Evolutionary conservation across 2,113 vertebrate species (phyloP), one percentile per base, ranked within the genome.

Genomic region (Platichthys flesus): DNA sequence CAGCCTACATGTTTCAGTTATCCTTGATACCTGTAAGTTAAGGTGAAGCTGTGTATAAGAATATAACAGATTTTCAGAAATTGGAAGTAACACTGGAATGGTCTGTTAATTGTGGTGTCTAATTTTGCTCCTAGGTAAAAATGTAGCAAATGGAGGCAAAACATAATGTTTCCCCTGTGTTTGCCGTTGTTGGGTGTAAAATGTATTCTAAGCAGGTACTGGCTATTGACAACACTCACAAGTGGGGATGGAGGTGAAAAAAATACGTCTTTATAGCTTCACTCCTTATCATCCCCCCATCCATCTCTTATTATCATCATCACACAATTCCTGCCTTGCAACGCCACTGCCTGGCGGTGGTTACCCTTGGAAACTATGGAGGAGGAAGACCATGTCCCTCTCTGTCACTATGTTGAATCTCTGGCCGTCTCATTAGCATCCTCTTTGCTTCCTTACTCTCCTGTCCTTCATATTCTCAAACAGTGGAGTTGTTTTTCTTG

Each of bases 351-450:
- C 87, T 89, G 68, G 52, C 62, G 59, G 72, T 71, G n/a, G 86
- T 84, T 82, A 86, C 84, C 86, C 73, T 55, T 87, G 87, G 92
- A 88, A 92, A 94, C 93, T 65, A 64, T 18, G 23, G 42, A 74
- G 70, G 67, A 76, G 62, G 59, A 77, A 60, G 74, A 72, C 49
- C 54, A 67, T 18, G 62, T 85, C 58, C 74, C 66, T 61, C 67
- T 64, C 35, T 64, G 28, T 86, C 78, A 71, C 60, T 54, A 72
- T 65, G 67, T 71, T 21, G 31, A 54, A 45, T 85, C 24, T 63
- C 15, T 51, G 57, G 28, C 56, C n/a, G 13, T 62, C 67, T 82
- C 71, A 77, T 67, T 40, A 65, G 60, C 21, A 20, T 65, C 47
- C 24, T 71, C 28, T n/a, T 31, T 7, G 6, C 49, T 23, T 65